phyloP scores from a whole-genome alignment of 2,888 invertebrate genomes.

The Ypsolopha sequella region DNA sequence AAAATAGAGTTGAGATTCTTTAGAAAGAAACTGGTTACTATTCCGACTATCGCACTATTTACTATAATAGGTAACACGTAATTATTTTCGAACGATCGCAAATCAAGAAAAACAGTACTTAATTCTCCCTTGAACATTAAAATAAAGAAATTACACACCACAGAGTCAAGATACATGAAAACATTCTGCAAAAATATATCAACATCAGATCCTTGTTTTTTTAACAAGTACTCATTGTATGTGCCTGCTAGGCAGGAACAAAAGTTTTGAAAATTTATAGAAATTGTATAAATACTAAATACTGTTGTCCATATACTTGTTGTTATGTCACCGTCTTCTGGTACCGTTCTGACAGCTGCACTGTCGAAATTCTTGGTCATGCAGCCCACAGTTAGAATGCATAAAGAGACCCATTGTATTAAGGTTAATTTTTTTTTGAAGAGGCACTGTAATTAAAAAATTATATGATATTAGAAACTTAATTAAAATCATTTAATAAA shows the following conservation, averaged over 20 bases:
- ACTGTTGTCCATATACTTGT: constrained; percentile 39
- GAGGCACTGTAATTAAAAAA: constrained; percentile 79
- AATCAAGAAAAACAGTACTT: constrained; percentile 68
- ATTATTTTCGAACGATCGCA: constrained; percentile 72
- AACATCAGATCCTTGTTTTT: constrained; percentile 85
- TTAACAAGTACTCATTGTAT: constrained; percentile 94
- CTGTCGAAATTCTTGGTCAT: constrained; percentile 87
- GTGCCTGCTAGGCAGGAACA: constrained; percentile 96
- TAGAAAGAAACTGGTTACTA: constrained; percentile 93
- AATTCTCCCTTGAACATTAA: constrained; percentile 77
- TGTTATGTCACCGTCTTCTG: constrained; percentile 25
- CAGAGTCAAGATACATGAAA: constrained; percentile 95
- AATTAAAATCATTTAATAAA: too few relatives aligned
- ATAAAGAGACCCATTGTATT: constrained; percentile 91
- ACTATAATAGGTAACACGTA: constrained; percentile 85
- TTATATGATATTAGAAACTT: too few relatives aligned
- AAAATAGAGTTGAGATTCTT: constrained; percentile 94
- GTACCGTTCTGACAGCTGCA: constrained; percentile 32
- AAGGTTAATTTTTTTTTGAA: constrained; percentile 85
- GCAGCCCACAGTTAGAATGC: constrained; percentile 89
- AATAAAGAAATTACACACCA: constrained; percentile 87
- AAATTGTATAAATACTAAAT: constrained; percentile 73
- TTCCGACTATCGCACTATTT: constrained; percentile 92
- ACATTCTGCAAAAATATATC: constrained; percentile 95
- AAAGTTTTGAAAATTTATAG: constrained; percentile 83